These are phyloP conservation scores for Lepisosteus osseus DNA, from an alignment of 2,113 vertebrate genomes.

Conservation along the genomic window DNA sequence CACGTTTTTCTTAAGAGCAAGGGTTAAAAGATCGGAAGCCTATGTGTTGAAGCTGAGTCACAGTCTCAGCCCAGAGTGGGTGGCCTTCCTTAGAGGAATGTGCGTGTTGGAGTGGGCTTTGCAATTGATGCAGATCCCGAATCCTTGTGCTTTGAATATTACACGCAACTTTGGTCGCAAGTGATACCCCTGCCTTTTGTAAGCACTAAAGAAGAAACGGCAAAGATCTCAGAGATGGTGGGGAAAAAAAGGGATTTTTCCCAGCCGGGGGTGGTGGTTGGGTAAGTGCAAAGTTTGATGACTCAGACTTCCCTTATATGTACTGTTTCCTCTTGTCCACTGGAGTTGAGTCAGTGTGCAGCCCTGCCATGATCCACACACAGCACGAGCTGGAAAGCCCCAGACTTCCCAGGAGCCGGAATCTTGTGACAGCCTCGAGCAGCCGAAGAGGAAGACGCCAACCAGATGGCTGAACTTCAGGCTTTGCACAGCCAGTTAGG, in stretches of 20 bases:
- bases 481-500: background rate
- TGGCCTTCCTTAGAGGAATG: background rate
- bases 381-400: background rate
- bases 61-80: background rate
- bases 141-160: background rate
- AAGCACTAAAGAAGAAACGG: constrained; percentile 13
- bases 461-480: background rate
- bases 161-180: background rate
- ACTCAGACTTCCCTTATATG: constrained; percentile 9
- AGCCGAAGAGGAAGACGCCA: background rate
- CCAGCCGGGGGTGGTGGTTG: background rate
- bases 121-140: too few species aligned
- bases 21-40: too few species aligned
- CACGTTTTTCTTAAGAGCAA: too few species aligned
- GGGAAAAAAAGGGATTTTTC: background rate
- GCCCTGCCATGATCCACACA: background rate
- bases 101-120: too few species aligned
- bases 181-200: background rate
- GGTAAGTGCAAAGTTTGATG: constrained; percentile 3
- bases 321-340: background rate
- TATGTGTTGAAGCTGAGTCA: too few species aligned
- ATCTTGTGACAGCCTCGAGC: background rate
- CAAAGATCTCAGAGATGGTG: background rate
- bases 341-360: too few species aligned
- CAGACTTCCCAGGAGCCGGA: constrained; percentile 3